Conservation (phyloP, 2,797 vertebrate species). For the Lutjanus campechanus region DNA sequence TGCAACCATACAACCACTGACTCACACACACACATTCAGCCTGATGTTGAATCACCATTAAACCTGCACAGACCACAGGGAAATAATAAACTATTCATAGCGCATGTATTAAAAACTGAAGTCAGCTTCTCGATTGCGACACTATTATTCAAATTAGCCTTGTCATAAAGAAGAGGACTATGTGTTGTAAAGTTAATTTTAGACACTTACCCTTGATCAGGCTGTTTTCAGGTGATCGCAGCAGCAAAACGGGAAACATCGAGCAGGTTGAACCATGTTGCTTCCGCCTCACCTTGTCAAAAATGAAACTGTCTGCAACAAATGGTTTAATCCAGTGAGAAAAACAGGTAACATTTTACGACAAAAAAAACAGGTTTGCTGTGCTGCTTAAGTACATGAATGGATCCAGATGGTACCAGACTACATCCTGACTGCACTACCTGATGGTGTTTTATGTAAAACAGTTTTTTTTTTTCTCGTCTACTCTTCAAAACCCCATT, state of each 20-base stretch:
- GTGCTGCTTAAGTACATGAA: not conserved
- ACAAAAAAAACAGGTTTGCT: not conserved
- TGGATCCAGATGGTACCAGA: not conserved
- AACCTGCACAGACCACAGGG: constrained; percentile 47
- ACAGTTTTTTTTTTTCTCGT: constrained; percentile 46
- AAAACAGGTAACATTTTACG: not conserved
- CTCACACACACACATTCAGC: constrained; percentile 55
- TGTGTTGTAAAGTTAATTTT: not conserved
- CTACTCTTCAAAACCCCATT: constrained; percentile 68
- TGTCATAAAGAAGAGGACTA: not conserved
- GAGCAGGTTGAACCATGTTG: constrained; percentile 57
- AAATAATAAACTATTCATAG: constrained; percentile 49
- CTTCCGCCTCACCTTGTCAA: constrained; percentile 83
- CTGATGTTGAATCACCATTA: constrained; percentile 72
- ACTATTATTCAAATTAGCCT: too few species aligned
- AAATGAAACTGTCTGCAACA: constrained; percentile 46
- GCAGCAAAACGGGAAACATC: constrained; percentile 49
- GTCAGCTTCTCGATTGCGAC: not conserved
- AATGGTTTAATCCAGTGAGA: not conserved
- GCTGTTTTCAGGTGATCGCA: constrained; percentile 51
- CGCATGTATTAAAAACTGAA: not conserved
- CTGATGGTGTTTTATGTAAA: constrained; percentile 71
- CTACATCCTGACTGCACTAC: constrained; percentile 30
- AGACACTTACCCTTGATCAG: constrained; percentile 46
- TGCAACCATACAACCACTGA: constrained; percentile 46